Base-by-base conservation (phyloP, 2,888 invertebrate species). In the Cylloceria caligata region DNA sequence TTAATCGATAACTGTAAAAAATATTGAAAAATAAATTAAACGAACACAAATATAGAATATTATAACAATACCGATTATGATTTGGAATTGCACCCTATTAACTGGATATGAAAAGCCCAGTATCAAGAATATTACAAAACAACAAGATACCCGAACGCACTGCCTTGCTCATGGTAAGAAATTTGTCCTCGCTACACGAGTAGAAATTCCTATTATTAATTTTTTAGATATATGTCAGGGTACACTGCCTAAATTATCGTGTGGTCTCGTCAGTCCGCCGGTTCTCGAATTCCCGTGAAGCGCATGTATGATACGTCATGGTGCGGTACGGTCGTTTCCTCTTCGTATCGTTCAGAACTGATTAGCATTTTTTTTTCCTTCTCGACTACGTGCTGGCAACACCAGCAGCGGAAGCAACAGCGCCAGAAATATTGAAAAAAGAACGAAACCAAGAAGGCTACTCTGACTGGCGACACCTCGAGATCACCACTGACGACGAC, bases 351-450 rank as follows among this genome's bases (percentile, higher is more conserved):
- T 47, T 60, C 36, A 34, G 36, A 39, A 68, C 62, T 62, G 72
- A 64, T 81, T 81, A 69, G 65, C 81, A 74, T 81, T 81, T 73
- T 81, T 72, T 74, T 62, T 72, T 34, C 13, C 47, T 36, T 30
- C 39, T 42, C 45, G 36, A 19, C 55, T 36, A 21, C 74, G 65
- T 65, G 65, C 42, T 16, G 45, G 57, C 42, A 45, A 55, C 30
- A 21, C 19, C 34, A 65, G 24, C 45, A 45, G 36, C 49, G 65
- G 30, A 57, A 67, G 55, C 55, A 9, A 30, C 47, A 69, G 64
- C 73, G 42, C 42, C 45, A 34, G 49, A 64, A 45, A 72, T 65
- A 76, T 49, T 16, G 39, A 36, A 39, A 45, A 30, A 21, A 49
- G 21, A 64, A 42, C 27, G 21, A 52, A 64, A 55, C 24, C 57